Base-by-base conservation (phyloP, 2,888 invertebrate species). In the Laothoe populi region DNA sequence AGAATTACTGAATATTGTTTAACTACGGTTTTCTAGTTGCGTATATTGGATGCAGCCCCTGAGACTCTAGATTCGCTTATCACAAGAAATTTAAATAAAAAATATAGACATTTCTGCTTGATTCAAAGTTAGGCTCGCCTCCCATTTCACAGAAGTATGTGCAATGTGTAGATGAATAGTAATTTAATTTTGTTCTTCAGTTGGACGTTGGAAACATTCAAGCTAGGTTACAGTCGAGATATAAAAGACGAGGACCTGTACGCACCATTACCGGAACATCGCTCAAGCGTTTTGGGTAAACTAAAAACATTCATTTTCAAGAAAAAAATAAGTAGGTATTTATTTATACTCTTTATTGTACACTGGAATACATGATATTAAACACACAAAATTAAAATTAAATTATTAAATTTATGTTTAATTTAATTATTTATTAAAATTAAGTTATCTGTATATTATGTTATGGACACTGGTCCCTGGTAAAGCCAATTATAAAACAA, bases 181-280 rank as follows among this genome's bases (percentile, higher is more conserved):
- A n/a, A 24, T 40, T 4, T 24, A 57, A 40, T 23, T 59, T 40
- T 49, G 10, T 2, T 59, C 44, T 87, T 61, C 83, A 96, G 96
- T 78, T 96, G 96, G 94, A 94, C 96, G 0, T 82, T 95, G 62
- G 95, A 95, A 70, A 94, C 95, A 1, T 96, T 96, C 75, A 94
- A 94, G 79, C 88, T 94, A 65, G 96, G 96, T 19, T 95, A 94
- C 73, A 94, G 90, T 65, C 91, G 94, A 48, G 96, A 96, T 71
- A 92, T 96, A 59, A 94, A 94, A 76, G 93, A 95, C 59, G 81
- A 89, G 10, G 96, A 96, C 82, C 86, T 96, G 2, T 95, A 94
- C 70, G 94, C 94, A 68, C 95, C 96, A 4, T 82, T 96, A 21
- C 93, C 94, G 21, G 95, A 95, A 73, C 96, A 96, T 82, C 94